Percentiles rank a stretch among this genome's conserved stretches.
phyloP scores from a whole-genome alignment of 2,797 vertebrate genomes.

The Pangasius macronema region DNA sequence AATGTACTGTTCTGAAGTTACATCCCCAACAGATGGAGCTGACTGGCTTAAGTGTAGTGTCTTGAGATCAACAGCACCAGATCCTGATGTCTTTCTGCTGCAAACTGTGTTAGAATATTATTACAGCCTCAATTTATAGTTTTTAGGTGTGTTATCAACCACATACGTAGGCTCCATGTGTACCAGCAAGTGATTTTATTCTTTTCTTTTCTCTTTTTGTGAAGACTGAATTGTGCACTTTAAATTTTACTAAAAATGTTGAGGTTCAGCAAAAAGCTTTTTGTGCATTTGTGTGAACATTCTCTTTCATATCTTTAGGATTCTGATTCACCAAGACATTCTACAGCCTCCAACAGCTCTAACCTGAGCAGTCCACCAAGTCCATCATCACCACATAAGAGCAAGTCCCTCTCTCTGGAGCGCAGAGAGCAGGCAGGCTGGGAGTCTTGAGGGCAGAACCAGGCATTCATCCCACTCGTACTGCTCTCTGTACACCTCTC shows the following conservation, averaged over 20 bases:
- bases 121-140: neutral
- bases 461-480: neutral
- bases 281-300: neutral
- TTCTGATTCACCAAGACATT: slow-evolving; percentile 95
- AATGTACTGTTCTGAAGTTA: neutral
- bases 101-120: slow-evolving; percentile 1
- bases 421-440: slow-evolving; percentile 91
- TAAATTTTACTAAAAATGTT: neutral
- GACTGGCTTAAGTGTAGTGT: neutral
- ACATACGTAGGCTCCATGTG: neutral
- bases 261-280: neutral
- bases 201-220: neutral
- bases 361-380: slow-evolving; percentile 98
- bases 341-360: slow-evolving; percentile 97
- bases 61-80: slow-evolving; percentile 8
- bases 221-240: neutral
- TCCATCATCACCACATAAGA: slow-evolving; percentile 91
- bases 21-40: neutral
- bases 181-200: neutral
- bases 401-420: slow-evolving; percentile 94
- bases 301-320: slow-evolving; percentile 74
- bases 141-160: neutral
- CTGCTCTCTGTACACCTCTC: slow-evolving; percentile 21
- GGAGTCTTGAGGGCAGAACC: slow-evolving; percentile 83
- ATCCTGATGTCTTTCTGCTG: neutral